A percentile compares a stretch with the other conserved stretches of the same genome.
These are phyloP conservation scores for Drosophila oshimai DNA, from an alignment of 1,140 invertebrate species.

Conservation along the genomic window DNA sequence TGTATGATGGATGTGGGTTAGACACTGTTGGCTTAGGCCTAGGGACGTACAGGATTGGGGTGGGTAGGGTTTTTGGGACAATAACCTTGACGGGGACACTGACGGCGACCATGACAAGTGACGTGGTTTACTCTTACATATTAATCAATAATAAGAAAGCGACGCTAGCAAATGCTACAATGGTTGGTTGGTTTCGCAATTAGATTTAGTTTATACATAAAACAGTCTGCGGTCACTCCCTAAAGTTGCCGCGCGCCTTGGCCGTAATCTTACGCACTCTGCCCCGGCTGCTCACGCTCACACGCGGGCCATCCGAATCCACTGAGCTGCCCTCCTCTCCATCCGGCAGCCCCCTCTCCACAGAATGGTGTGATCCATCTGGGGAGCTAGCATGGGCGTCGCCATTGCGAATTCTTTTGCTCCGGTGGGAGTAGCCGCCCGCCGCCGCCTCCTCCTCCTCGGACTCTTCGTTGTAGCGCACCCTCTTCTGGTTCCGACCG, in stretches of 20 bases:
- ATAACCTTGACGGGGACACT: slow-evolving; percentile 13
- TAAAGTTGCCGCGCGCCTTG: slow-evolving; percentile 88
- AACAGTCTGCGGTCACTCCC: slow-evolving; percentile 83
- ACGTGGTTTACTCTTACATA: slow-evolving; percentile 64
- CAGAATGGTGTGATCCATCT: slow-evolving; percentile 8
- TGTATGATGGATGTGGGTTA: slow-evolving; percentile 31
- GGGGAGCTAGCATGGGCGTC: slow-evolving; percentile 49
- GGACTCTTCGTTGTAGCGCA: slow-evolving; percentile 87
- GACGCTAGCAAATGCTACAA: slow-evolving; percentile 30
- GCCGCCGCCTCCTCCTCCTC: slow-evolving; percentile 84
- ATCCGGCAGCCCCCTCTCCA: not conserved
- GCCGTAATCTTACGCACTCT: slow-evolving; percentile 91
- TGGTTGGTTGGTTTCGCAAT: slow-evolving; percentile 12
- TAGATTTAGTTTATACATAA: slow-evolving; percentile 75
- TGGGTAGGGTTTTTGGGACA: not conserved
- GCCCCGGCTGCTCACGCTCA: slow-evolving; percentile 91
- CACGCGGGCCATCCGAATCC: slow-evolving; percentile 83
- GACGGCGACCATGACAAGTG: slow-evolving; percentile 49
- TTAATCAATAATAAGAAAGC: slow-evolving; percentile 76
- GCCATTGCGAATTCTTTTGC: slow-evolving; percentile 49
- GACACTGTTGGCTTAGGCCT: slow-evolving; percentile 23
- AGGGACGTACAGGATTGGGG: not conserved
- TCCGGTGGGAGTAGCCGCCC: slow-evolving; percentile 9
- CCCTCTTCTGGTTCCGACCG: slow-evolving; percentile 83
- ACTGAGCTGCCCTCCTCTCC: slow-evolving; percentile 45